Conservation (phyloP, 2,888 invertebrate genomes). For the Flexamia atlantica region DNA sequence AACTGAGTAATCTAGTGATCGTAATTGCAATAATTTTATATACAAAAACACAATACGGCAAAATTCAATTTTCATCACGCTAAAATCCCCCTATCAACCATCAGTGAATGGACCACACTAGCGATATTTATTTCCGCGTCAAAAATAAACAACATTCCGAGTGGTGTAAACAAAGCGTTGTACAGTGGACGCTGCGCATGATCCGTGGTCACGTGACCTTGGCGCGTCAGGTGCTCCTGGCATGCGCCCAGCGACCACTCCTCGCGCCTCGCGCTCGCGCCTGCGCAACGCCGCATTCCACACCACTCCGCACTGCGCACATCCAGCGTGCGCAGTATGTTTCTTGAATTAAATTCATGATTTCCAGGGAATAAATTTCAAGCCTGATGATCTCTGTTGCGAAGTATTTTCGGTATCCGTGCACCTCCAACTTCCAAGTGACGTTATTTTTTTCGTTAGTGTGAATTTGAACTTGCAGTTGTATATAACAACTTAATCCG, state of each 20-base stretch:
- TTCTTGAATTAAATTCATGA: too few relatives aligned
- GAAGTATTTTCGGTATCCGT: too few relatives aligned
- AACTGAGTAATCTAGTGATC: too few relatives aligned
- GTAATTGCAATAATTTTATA: too few relatives aligned
- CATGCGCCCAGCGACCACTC: conserved; percentile 27
- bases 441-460: too few relatives aligned
- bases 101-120: background rate
- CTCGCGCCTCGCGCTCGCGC: background rate
- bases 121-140: background rate
- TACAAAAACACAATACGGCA: too few relatives aligned
- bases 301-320: background rate
- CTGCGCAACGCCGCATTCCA: background rate
- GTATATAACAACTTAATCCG: too few relatives aligned
- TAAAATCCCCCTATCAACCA: background rate
- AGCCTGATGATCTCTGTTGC: background rate
- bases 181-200: conserved; percentile 34
- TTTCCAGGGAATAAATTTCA: too few relatives aligned
- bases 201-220: conserved; percentile 18
- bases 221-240: conserved; percentile 18
- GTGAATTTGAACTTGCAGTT: too few relatives aligned
- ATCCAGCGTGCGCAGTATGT: background rate
- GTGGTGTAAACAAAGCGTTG: conserved; percentile 23
- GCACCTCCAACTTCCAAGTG: too few relatives aligned
- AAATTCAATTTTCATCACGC: too few relatives aligned
- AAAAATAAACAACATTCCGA: conserved; percentile 28